Percentiles rank a stretch among this genome's conserved stretches.
These are phyloP conservation scores for Proteles cristata DNA, from an alignment of 2,113 vertebrate genomes.

Conservation along the genomic window DNA sequence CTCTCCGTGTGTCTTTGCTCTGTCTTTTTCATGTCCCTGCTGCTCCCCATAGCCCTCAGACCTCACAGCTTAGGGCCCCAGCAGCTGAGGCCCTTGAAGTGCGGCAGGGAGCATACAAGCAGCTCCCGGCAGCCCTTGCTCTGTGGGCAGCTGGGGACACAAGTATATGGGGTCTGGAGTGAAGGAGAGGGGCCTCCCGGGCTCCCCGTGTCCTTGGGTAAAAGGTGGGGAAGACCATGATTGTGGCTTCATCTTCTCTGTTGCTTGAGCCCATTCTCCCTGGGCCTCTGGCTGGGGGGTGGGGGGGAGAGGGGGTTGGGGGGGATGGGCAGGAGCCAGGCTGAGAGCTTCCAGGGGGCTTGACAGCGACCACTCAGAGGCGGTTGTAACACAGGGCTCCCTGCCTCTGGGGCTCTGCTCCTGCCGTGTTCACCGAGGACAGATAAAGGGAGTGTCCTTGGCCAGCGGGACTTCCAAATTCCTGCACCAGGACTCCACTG, in stretches of 20 bases:
- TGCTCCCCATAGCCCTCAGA: neutral
- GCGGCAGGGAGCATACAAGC: neutral
- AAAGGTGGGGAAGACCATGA: accelerated
- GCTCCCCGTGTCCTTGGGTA: neutral
- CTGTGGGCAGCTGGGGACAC: neutral
- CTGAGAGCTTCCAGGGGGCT: neutral
- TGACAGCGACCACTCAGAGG: neutral
- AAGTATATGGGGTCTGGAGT: neutral
- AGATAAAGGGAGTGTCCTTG: neutral
- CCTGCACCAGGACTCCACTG: neutral
- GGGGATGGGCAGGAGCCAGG: neutral
- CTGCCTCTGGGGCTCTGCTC: neutral
- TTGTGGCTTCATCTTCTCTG: neutral
- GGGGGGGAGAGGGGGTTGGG: too few relatives aligned
- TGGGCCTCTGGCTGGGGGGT: too few relatives aligned
- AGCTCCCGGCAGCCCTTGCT: neutral
- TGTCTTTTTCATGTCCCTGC: neutral
- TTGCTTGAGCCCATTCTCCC: neutral
- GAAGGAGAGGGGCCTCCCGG: neutral
- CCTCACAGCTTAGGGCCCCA: neutral
- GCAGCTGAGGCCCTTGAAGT: neutral
- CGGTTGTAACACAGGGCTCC: neutral
- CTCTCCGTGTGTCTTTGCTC: neutral
- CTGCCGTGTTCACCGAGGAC: neutral
- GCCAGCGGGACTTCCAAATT: neutral